Base-by-base conservation (phyloP, 2,888 invertebrate species). In the Caenorhabditis sulstoni region DNA sequence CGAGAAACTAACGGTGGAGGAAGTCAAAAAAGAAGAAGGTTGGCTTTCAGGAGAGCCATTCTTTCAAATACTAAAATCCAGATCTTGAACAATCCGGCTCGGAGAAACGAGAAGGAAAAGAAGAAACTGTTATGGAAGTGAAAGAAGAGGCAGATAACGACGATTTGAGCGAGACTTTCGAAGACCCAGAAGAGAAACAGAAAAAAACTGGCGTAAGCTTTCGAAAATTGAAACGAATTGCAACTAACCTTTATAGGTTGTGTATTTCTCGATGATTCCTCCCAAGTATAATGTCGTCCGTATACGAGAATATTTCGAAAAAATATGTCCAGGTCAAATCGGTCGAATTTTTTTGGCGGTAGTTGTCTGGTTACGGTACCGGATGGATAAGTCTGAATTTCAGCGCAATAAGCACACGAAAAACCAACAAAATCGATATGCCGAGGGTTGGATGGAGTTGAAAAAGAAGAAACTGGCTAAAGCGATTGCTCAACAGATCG, bases 401-500 rank as follows among this genome's bases (percentile, higher is more conserved):
- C 58, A 84, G 84, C 70, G 65, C 12, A 82, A 84, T 55, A 84
- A 84, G 45, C 59, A 66, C 39, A 47, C 82, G 14, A 79, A 77
- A 57, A 65, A 68, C 18, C 57, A 47, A 14, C 52, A 81, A 3
- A 37, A 57, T 20, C 57, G 61, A n/a, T 89, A 86, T 71, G 71
- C 73, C 9, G 89, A 89, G 58, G 89, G 89, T 41, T 89, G 89
- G 89, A 85, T 89, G 57, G 89, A 89, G 65, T 80, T 89, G 61
- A 86, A 83, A 53, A 82, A 77, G 37, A 89, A 89, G 74, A 83
- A 81, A 47, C 92, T 94, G 1, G 97, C 85, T 5, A 97, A 96
- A 91, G 92, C 93, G 89, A 94, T 96, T n/a, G 95, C 96, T 0
- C 90, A 91, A 0, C 91, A 93, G 59, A 91, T 98, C n/a, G 97